Base-by-base conservation (phyloP, 2,113 vertebrate species). In the Nothocercus nigrocapillus region DNA sequence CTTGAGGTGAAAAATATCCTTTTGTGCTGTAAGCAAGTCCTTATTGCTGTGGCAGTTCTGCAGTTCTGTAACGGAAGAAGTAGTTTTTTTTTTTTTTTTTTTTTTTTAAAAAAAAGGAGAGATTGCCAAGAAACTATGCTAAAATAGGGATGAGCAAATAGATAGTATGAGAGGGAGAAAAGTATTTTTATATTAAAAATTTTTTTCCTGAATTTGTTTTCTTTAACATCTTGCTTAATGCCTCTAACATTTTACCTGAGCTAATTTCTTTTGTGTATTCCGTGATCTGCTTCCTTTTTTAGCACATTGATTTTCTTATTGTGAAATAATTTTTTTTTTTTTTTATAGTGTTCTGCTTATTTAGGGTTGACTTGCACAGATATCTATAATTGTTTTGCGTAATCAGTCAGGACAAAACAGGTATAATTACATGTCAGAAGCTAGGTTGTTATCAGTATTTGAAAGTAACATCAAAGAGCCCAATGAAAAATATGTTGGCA, bases 371-470 rank as follows among this genome's bases (percentile, higher is more conserved):
- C 28, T 81, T 62, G 45, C 34, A 44, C 32, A 61, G 40, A 42
- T 2, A 32, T 49, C 42, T 87, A 32, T 75, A 78, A 82, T 92
- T 91, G 27, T 49, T 73, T 49, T 84, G 30, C 34, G 81, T 61
- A 89, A 66, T 91, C 85, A 91, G 38, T 58, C 68, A 93, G 51
- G 67, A 75, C 24, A 76, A 70, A n/a, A 63, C 6, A 76, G 44
- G 10, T 68, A 44, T 75, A 93, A 87, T 70, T 89, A 42, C 45
- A 34, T 83, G 67, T 85, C 4, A 47, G 75, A 79, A 81, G 83
- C 20, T 24, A 74, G 53, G 42, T 11, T 84, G 25, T 96, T 97
- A 97, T 95, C 94, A 86, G 81, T 91, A 76, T 85, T 91, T 81
- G 78, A 81, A 53, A 80, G 69, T 53, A 70, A 95, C 59, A 92